A percentile compares a stretch with the other conserved stretches of the same genome.
Conservation (phyloP, 2,113 vertebrate genomes). For the Larimichthys polyactis region DNA sequence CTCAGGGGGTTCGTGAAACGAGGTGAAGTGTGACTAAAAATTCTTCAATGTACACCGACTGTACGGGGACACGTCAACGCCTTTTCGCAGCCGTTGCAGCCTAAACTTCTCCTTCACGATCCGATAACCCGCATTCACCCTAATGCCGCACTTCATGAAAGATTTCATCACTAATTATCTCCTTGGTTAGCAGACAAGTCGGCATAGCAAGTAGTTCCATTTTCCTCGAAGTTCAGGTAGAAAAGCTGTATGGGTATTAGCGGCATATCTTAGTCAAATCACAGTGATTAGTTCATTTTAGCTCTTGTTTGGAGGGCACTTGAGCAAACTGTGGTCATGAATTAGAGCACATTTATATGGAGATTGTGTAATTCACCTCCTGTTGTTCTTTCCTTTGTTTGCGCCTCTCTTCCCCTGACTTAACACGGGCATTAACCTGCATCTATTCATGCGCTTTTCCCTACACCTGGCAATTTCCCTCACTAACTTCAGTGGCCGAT, state of each 20-base stretch:
- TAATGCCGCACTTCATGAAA: background rate
- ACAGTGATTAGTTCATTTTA: background rate
- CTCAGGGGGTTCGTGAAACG: conserved; percentile 13
- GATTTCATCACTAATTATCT: conserved; percentile 12
- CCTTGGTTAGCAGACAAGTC: conserved; percentile 14
- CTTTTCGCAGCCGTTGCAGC: background rate
- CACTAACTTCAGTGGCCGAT: background rate
- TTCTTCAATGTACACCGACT: background rate
- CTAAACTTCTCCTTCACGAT: background rate
- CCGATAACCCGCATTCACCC: conserved; percentile 9
- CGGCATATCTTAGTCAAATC: conserved; percentile 1
- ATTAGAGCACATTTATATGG: background rate
- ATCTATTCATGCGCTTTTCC: background rate
- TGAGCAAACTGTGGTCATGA: background rate
- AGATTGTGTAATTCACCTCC: conserved; percentile 1
- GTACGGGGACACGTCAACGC: background rate
- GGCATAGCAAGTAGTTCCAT: conserved; percentile 18
- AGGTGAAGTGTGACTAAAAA: conserved; percentile 26
- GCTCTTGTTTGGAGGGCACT: conserved; percentile 3
- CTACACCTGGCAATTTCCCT: conserved; percentile 12
- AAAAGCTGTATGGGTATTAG: background rate
- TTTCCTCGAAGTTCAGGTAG: conserved; percentile 18
- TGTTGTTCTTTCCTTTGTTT: background rate
- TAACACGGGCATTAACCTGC: conserved; percentile 1
- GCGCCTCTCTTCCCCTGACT: background rate